phyloP scores from a whole-genome alignment of 2,888 invertebrate species.

The Melinaea marsaeus region DNA sequence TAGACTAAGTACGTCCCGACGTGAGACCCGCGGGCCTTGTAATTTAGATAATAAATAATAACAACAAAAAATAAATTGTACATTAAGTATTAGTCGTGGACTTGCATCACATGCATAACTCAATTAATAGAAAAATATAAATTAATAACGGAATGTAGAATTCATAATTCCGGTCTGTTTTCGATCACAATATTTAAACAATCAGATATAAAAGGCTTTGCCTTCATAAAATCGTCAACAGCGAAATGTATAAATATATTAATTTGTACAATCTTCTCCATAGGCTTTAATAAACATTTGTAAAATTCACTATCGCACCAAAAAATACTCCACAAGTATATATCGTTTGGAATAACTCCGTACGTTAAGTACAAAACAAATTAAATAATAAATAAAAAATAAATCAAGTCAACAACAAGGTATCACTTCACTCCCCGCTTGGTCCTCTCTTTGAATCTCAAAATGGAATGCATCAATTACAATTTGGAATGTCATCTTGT shows the following conservation, averaged over 20 bases:
- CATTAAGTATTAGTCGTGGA: constrained; percentile 72
- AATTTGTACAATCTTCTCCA: constrained; percentile 74
- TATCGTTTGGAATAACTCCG: constrained; percentile 59
- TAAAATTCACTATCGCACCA: constrained; percentile 77
- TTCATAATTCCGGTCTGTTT: constrained; percentile 73
- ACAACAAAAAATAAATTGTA: constrained; percentile 44
- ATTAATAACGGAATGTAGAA: constrained; percentile 73
- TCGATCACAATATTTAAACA: constrained; percentile 73
- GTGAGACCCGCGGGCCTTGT: constrained; percentile 27
- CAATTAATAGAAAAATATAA: constrained; percentile 55
- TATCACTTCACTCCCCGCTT: constrained; percentile 68
- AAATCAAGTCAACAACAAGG: constrained; percentile 52
- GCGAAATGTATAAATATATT: constrained; percentile 77
- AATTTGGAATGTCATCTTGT: constrained; percentile 43
- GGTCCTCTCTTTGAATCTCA: constrained; percentile 53
- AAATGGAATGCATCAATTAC: constrained; percentile 52
- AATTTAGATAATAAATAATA: constrained; percentile 56
- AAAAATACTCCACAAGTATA: constrained; percentile 66
- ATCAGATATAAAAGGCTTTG: constrained; percentile 72
- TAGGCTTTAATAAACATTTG: constrained; percentile 70
- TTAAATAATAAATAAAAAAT: constrained; percentile 59
- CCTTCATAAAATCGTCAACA: constrained; percentile 69
- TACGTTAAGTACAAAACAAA: constrained; percentile 63
- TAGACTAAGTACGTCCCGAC: constrained; percentile 43
- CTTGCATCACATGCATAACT: constrained; percentile 70